These are phyloP conservation scores for Xenotilapia longispinis DNA, from an alignment of 2,113 vertebrate species.

Conservation along the genomic window DNA sequence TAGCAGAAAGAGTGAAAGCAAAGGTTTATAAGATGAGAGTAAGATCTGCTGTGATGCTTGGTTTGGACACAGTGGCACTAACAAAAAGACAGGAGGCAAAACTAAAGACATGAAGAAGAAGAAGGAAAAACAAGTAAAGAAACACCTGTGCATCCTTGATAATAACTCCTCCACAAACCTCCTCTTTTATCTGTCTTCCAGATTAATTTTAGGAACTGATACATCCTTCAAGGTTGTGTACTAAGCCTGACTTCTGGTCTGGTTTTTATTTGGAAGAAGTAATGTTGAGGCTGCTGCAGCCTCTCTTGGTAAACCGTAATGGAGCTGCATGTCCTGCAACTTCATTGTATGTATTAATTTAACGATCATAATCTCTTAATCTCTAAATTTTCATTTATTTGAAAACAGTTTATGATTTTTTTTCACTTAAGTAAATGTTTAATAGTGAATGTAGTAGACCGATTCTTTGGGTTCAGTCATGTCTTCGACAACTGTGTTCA, in stretches of 20 bases:
- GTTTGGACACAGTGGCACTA: background rate
- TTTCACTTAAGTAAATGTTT: background rate
- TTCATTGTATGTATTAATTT: background rate
- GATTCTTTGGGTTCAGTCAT: rapidly evolving
- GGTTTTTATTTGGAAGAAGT: background rate
- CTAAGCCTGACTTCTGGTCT: background rate
- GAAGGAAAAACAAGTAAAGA: background rate
- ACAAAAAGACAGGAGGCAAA: background rate
- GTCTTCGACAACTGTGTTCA: background rate
- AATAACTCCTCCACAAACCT: background rate
- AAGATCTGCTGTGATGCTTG: background rate
- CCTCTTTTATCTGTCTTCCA: background rate
- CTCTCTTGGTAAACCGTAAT: rapidly evolving
- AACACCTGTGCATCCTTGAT: background rate
- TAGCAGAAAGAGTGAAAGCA: background rate
- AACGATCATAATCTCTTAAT: background rate
- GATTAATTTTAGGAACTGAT: background rate
- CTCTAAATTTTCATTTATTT: background rate
- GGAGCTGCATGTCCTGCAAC: background rate
- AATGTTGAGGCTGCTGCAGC: background rate
- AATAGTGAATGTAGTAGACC: background rate
- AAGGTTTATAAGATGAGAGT: background rate
- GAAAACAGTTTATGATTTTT: background rate
- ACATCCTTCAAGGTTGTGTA: background rate
- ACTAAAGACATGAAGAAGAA: background rate